Conservation (phyloP, 2,888 invertebrate genomes). For the Zonitis immaculata region DNA sequence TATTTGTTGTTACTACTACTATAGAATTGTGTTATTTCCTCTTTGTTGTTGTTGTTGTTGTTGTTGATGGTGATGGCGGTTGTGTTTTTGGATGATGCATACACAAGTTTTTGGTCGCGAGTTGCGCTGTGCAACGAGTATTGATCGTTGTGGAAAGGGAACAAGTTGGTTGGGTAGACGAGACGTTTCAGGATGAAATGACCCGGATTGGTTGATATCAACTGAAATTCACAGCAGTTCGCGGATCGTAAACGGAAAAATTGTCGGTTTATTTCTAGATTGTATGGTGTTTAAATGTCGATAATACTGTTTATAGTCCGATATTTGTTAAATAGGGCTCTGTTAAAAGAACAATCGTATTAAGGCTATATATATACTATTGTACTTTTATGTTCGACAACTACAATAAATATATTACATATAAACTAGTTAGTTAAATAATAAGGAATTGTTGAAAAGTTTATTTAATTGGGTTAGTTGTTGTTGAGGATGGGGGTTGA, state of each 20-base stretch:
- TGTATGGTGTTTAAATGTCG: constrained; percentile 33
- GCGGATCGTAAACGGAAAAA: constrained; percentile 45
- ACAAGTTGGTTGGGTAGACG: constrained; percentile 13
- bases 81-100: constrained; percentile 20
- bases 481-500: background rate
- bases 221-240: constrained; percentile 41
- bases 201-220: constrained; percentile 44
- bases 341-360: constrained; percentile 6
- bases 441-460: background rate
- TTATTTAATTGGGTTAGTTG: background rate
- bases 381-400: constrained; percentile 8
- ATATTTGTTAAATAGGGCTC: constrained; percentile 25
- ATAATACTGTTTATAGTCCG: constrained; percentile 25
- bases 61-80: constrained; percentile 1
- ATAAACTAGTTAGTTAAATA: background rate
- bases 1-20: background rate
- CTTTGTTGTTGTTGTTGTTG: background rate
- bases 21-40: background rate
- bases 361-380: background rate
- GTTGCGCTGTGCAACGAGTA: constrained; percentile 25
- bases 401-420: constrained; percentile 11
- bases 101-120: constrained; percentile 15
- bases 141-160: constrained; percentile 23
- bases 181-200: constrained; percentile 37
- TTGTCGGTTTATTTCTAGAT: constrained; percentile 43